These are phyloP conservation scores for Larimichthys crocea DNA, from an alignment of 2,113 vertebrate genomes.

Conservation along the genomic window DNA sequence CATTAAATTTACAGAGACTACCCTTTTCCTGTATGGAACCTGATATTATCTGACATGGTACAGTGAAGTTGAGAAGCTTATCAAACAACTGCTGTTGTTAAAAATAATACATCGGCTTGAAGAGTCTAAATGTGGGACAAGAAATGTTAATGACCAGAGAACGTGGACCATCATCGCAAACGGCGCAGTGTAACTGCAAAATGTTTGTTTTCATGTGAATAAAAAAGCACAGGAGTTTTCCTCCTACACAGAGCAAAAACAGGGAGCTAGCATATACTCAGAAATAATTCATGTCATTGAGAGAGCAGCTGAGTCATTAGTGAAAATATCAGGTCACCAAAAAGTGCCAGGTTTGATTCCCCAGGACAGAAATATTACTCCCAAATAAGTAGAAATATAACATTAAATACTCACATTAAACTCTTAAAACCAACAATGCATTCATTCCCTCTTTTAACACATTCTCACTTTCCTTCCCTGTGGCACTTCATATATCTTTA, in stretches of 20 bases:
- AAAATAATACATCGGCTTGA: background rate
- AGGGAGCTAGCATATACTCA: background rate
- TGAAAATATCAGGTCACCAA: background rate
- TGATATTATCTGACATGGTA: background rate
- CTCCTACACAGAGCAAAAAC: slow-evolving; percentile 46
- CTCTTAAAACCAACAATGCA: background rate
- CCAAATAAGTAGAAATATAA: background rate
- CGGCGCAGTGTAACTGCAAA: slow-evolving; percentile 10
- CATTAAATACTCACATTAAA: background rate
- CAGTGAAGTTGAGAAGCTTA: background rate
- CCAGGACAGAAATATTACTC: background rate
- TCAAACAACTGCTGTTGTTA: slow-evolving; percentile 1
- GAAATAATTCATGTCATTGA: background rate
- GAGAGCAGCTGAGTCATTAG: background rate
- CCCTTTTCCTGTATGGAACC: background rate
- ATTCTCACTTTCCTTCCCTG: background rate
- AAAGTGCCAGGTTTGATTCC: background rate
- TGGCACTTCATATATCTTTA: background rate
- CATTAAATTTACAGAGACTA: background rate
- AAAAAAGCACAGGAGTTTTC: slow-evolving; percentile 22
- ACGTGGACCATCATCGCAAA: background rate
- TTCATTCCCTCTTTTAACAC: background rate
- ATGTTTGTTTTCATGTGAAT: slow-evolving; percentile 28
- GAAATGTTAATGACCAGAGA: background rate
- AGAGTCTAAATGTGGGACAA: background rate